phyloP scores from a whole-genome alignment of 2,797 vertebrate species.

The Spinus olivaceus region DNA sequence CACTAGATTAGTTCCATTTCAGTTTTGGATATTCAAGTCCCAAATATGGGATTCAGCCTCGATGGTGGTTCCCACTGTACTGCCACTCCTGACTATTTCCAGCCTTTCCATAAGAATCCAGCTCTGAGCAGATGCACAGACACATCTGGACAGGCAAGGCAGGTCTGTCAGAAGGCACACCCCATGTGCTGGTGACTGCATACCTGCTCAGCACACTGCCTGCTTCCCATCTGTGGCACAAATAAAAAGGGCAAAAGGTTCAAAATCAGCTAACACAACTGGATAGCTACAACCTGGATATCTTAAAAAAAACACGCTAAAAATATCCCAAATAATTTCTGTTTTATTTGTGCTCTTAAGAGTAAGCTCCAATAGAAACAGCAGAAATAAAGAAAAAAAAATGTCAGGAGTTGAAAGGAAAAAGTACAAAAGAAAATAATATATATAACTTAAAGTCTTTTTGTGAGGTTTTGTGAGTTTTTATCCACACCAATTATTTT shows the following conservation, averaged over 20 bases:
- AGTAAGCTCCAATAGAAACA: background rate
- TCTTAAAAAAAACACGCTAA: background rate
- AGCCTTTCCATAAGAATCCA: background rate
- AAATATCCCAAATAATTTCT: background rate
- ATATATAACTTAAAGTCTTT: background rate
- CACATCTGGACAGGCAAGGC: background rate
- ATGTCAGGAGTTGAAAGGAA: background rate
- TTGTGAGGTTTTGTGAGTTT: background rate
- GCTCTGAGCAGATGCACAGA: background rate
- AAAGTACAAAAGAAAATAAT: background rate
- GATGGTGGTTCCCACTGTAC: background rate
- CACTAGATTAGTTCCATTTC: background rate
- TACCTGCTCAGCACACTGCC: background rate
- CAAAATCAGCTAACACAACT: background rate
- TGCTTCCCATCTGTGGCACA: background rate
- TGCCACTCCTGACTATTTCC: background rate
- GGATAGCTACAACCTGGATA: background rate
- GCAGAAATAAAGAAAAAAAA: background rate
- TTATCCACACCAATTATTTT: background rate
- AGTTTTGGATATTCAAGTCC: background rate
- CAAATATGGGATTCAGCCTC: background rate
- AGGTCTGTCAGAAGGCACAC: background rate
- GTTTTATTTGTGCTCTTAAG: background rate
- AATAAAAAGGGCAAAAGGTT: background rate
- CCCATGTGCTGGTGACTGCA: accelerated